Evolutionary conservation across 2,113 vertebrate genomes (phyloP).

Genomic region (Aphelocoma coerulescens): DNA sequence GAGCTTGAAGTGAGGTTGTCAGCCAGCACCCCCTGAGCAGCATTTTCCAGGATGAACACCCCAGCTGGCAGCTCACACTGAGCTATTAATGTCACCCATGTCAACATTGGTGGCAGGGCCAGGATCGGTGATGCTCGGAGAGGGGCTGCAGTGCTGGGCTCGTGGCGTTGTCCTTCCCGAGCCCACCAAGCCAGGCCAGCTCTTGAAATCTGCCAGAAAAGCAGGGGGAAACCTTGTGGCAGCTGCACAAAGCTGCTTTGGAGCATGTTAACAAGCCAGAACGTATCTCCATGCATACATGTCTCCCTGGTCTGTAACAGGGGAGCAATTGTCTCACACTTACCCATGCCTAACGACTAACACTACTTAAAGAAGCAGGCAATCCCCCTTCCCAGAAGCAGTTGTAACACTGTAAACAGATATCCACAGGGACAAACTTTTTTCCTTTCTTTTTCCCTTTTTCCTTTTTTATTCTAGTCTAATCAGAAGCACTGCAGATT

Average conservation of each 20-base stretch:
- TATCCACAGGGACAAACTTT: background rate
- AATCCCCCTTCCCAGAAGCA: background rate
- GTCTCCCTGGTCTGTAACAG: background rate
- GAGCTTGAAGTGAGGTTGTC: background rate
- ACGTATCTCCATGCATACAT: rapidly evolving
- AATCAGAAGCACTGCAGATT: slow-evolving; percentile 8
- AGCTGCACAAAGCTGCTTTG: background rate
- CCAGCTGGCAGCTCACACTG: background rate
- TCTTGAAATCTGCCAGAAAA: background rate
- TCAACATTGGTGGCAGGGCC: rapidly evolving
- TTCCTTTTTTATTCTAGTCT: background rate
- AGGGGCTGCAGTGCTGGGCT: rapidly evolving
- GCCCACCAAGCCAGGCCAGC: background rate
- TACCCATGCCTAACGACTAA: background rate
- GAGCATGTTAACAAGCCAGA: background rate
- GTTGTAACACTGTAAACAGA: background rate
- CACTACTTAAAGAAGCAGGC: background rate
- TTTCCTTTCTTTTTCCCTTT: background rate
- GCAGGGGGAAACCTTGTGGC: background rate
- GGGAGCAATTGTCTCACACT: background rate
- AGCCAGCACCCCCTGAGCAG: background rate
- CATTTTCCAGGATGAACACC: background rate
- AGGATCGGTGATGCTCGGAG: rapidly evolving
- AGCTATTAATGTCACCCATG: background rate
- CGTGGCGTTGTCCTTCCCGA: background rate